Evolutionary conservation across 2,888 invertebrate genomes (phyloP).

Genomic region (Caenorhabditis wallacei): DNA sequence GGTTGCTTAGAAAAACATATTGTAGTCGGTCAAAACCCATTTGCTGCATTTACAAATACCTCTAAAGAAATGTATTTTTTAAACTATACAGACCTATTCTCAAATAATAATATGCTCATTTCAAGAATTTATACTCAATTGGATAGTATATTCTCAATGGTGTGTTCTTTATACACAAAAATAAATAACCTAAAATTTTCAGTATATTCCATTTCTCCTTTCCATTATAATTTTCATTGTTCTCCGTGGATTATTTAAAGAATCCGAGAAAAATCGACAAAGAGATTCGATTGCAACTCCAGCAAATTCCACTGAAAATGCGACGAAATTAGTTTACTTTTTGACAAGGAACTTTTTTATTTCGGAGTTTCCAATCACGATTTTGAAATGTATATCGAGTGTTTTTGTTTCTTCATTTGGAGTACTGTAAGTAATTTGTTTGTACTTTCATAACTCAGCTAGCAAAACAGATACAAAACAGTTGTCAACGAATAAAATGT

Average conservation of each 20-base stretch:
- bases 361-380: neutral
- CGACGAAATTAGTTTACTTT: constrained; percentile 3
- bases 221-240: neutral
- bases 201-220: neutral
- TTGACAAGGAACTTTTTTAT: neutral
- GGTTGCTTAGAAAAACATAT: neutral
- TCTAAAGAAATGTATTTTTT: neutral
- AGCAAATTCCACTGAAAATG: neutral
- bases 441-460: no score
- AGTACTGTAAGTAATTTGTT: neutral
- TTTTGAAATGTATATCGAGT: neutral
- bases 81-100: neutral
- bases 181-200: neutral
- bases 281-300: neutral
- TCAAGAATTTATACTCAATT: neutral
- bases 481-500: no score
- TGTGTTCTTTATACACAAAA: neutral
- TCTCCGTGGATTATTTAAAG: neutral
- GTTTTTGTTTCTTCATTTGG: neutral
- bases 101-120: neutral
- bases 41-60: neutral
- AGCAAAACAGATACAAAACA: no score
- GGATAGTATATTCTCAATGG: neutral
- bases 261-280: neutral
- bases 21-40: neutral